Evolutionary conservation across 2,113 vertebrate genomes (phyloP).

Genomic region (Pachyramphus minor): DNA sequence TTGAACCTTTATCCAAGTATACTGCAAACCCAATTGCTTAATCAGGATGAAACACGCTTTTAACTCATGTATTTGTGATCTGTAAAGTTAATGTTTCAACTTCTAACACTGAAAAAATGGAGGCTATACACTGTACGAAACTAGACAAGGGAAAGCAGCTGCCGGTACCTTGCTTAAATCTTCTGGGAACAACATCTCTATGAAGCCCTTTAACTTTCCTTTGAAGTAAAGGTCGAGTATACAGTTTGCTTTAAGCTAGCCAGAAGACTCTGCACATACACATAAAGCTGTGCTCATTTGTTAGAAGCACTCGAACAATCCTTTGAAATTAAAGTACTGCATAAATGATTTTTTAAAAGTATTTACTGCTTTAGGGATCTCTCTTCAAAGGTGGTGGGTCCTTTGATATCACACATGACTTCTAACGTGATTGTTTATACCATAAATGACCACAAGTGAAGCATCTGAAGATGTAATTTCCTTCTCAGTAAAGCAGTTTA

Average conservation of each 20-base stretch:
- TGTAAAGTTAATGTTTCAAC: neutral
- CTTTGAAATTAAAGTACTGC: neutral
- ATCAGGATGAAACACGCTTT: neutral
- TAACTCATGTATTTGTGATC: neutral
- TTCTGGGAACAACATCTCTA: neutral
- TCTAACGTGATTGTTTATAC: neutral
- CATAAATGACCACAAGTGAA: neutral
- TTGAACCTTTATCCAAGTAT: rapidly evolving
- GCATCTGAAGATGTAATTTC: neutral
- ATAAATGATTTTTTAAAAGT: neutral
- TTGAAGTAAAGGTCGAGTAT: constrained; percentile 26
- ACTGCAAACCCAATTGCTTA: neutral
- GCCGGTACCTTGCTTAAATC: neutral
- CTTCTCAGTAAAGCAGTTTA: neutral
- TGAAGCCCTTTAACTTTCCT: neutral
- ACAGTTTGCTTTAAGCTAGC: neutral
- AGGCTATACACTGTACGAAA: neutral
- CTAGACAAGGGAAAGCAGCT: neutral
- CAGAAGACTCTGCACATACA: neutral
- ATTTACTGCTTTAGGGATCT: neutral
- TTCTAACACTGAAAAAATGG: neutral
- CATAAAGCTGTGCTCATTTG: neutral
- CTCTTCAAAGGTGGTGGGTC: neutral
- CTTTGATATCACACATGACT: neutral
- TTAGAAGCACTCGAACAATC: neutral